Percentiles rank a stretch among this genome's conserved stretches.
Evolutionary conservation across 2,888 invertebrate genomes (phyloP).

Genomic region (Acanthosoma haemorrhoidale): DNA sequence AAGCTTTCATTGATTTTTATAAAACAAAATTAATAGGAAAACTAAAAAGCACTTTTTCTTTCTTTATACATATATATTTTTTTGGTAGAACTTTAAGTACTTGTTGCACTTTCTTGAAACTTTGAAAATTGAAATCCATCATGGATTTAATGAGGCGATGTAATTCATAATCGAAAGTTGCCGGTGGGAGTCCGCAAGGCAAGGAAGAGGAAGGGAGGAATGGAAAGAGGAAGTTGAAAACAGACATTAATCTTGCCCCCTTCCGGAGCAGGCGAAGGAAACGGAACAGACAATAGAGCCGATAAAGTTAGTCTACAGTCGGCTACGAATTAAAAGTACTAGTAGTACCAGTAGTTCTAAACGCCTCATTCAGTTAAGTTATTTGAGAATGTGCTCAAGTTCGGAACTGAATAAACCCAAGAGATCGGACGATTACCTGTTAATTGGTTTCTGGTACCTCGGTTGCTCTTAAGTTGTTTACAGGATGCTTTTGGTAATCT

Average conservation of each 20-base stretch:
- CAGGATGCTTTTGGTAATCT: background rate
- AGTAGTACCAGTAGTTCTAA: background rate
- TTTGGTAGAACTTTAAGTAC: too few relatives aligned
- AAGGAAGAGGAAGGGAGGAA: background rate
- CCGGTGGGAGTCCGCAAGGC: too few relatives aligned
- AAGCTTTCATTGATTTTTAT: too few relatives aligned
- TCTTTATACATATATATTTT: too few relatives aligned
- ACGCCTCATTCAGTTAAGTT: background rate
- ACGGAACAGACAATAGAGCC: constrained; percentile 7
- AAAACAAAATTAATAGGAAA: too few relatives aligned
- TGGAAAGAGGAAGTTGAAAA: constrained; percentile 10
- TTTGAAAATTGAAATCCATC: background rate
- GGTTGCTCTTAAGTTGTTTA: background rate
- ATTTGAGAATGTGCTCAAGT: background rate
- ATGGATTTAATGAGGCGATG: background rate
- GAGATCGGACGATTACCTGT: constrained; percentile 5
- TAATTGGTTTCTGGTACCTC: constrained; percentile 1
- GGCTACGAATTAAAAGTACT: background rate
- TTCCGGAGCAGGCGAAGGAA: background rate
- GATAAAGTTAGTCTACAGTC: constrained; percentile 1
- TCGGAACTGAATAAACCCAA: background rate
- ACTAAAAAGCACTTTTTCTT: too few relatives aligned
- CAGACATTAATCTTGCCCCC: constrained; percentile 1
- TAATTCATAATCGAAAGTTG: constrained; percentile 4
- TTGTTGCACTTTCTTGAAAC: background rate